Base-by-base conservation (phyloP, 2,797 vertebrate genomes). In the Tadarida brasiliensis region DNA sequence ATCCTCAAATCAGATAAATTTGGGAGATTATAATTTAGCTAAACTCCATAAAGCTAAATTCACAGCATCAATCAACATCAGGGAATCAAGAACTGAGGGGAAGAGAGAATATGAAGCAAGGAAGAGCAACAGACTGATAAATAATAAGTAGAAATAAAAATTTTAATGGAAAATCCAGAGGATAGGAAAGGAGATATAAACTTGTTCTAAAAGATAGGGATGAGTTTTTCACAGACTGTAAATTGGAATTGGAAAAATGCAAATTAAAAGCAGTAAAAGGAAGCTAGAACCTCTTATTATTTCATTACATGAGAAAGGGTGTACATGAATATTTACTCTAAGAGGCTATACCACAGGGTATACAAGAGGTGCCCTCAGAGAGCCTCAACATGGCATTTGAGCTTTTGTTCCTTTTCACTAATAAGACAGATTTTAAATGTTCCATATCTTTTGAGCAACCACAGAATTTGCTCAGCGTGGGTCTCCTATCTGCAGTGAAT, bases 131-230 rank as follows among this genome's bases (percentile, higher is more conserved):
- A 17, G 30, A 70, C 16, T 8, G 5, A 92, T 24, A 68, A 68
- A 56, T 33, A 33, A 63, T n/a, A 59, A 81, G 1, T 7, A 63
- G 56, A 77, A 80, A 76, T 51, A 83, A 84, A 92, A 39, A 63
- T 17, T 76, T n/a, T 63, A 87, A 78, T 81, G 74, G 73, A 35
- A 88, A 94, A 95, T 83, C 90, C 49, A 94, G 73, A 91, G 28
- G 2, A 65, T 24, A 19, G 22, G 30, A 67, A 49, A 90, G 16
- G 61, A 74, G 51, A 81, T 12, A 3, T 22, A 70, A 92, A 86
- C n/a, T 76, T 49, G 20, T 90, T 96, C 94, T 47, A 80, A 83
- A 87, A 94, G 56, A 35, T 5, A 16, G 11, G 65, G 30, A 44
- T 61, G 57, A 87, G 54, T 87, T 94, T 93, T 94, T 92, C 63